A percentile compares a stretch with the other conserved stretches of the same genome.
Evolutionary conservation across 2,113 vertebrate genomes (phyloP).

Genomic region (Heterocephalus glaber): DNA sequence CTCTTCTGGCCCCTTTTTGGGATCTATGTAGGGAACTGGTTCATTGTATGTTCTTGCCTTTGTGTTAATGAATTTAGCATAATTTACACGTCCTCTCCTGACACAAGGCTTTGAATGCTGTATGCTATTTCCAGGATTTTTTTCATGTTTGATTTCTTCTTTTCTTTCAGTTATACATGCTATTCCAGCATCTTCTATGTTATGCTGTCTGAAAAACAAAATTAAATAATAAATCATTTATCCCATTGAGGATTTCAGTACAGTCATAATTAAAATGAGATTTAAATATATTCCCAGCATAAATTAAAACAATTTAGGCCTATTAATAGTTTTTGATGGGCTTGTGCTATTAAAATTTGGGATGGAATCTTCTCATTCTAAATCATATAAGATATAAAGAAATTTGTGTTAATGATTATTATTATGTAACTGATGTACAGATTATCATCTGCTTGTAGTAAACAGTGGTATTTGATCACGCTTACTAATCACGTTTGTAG

Average conservation of each 20-base stretch:
- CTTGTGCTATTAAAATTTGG: slow-evolving; percentile 54
- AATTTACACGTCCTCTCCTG: slow-evolving; percentile 76
- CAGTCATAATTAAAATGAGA: slow-evolving; percentile 31
- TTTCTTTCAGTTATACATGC: slow-evolving; percentile 68
- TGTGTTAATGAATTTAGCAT: slow-evolving; percentile 82
- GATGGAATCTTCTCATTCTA: slow-evolving; percentile 9
- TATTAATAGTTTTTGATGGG: slow-evolving; percentile 5
- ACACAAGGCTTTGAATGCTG: slow-evolving; percentile 7
- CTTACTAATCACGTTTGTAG: not conserved
- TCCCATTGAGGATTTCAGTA: not conserved
- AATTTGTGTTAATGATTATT: slow-evolving; percentile 12
- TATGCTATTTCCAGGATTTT: slow-evolving; percentile 33
- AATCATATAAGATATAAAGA: slow-evolving; percentile 20
- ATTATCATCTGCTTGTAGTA: not conserved
- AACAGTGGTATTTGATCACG: not conserved
- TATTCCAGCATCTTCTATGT: slow-evolving; percentile 79
- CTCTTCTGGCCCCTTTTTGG: slow-evolving; percentile 58
- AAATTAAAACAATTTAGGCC: slow-evolving; percentile 41
- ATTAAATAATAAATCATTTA: slow-evolving; percentile 62
- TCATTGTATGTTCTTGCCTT: slow-evolving; percentile 83
- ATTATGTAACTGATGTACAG: not conserved
- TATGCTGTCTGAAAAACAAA: slow-evolving; percentile 82
- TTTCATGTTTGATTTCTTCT: slow-evolving; percentile 54
- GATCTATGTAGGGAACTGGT: slow-evolving; percentile 77
- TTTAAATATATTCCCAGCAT: slow-evolving; percentile 15